Evolutionary conservation across 2,888 invertebrate genomes (phyloP), one percentile per base, ranked within the genome.

Genomic region (Atrina japonica): DNA sequence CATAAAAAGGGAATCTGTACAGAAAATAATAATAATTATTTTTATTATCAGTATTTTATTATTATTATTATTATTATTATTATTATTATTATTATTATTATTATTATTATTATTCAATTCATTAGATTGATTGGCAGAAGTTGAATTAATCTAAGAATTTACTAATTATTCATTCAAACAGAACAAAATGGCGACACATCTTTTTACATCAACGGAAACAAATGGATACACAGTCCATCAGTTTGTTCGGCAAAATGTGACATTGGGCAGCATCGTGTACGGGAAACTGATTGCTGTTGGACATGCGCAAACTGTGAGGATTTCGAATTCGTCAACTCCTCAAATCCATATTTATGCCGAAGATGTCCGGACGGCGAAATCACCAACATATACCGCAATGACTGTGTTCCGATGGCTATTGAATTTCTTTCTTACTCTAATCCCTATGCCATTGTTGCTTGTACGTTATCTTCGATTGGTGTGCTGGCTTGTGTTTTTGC

Each of bases 201-300:
- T 16, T 5, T 47, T 18, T 30, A 49, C 14, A 58, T 25, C 18
- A n/a, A 23, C 11, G n/a, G 14, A n/a, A 52, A 43, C 25, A 18
- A 18, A 50, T 21, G n/a, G 1, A 9, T 25, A 18, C 60, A 66
- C 40, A 35, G 60, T 30, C 45, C 59, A 7, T 79, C 79, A 0
- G 58, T 75, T 23, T 81, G 80, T 63, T 79, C 80, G 1, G 9
- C 25, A 16, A 63, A 60, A 23, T 80, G 78, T 52, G 16, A 53
- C 7, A 16, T 35, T 2, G 88, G 87, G 7, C 91, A 91, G 0
- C 92, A 92, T 75, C 78, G 76, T 7, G 73, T 83, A 1, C 77
- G 81, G 16, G 78, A 88, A 65, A 78, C 72, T 58, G 40, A 50
- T 21, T 93, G 93, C 82, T 93, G 93, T 82, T 93, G 93, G 92